Evolutionary conservation across 2,113 vertebrate species (phyloP), one percentile per base, ranked within the genome.

Genomic region (Aptenodytes patagonicus): DNA sequence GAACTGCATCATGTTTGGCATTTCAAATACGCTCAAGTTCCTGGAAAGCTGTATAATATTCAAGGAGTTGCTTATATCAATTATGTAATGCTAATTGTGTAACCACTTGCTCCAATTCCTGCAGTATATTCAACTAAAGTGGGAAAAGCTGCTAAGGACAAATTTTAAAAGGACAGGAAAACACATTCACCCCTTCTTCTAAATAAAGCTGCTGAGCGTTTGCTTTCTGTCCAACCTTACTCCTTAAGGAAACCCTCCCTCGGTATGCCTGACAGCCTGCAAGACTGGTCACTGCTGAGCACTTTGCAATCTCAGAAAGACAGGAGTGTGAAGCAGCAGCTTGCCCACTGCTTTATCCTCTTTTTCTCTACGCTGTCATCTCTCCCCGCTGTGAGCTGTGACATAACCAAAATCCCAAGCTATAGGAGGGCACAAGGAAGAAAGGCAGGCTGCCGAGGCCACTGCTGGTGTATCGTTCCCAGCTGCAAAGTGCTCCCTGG

Each of bases 391-490:
- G 21, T 22, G 17, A 69, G 29, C 34, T 40, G 49, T 29, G 38
- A 36, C 29, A 24, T 28, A 52, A 51, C 24, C 58, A n/a, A 38
- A 79, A 55, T 12, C 49, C 49, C 21, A 54, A 47, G 44, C 44
- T 58, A 28, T 0, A 29, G 29, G 32, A 84, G 42, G 38, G 49
- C 44, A 80, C 25, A 80, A 54, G 9, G 0, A 1, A 52, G 49
- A 31, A 24, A 34, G 36, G 19, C 55, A 52, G 28, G 55, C 40
- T 84, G 72, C 21, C 0, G 0, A 46, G 36, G 55, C 49, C 64
- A 55, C 17, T 0, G 0, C 18, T 32, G 21, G 22, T 13, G 24
- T 32, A 13, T 17, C 7, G 1, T 9, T 73, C 34, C 42, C 46
- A 70, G 73, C 54, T 83, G 54, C 31, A 10, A 54, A 36, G 7